Evolutionary conservation across 2,888 invertebrate genomes (phyloP), one percentile per base, ranked within the genome.

Genomic region (Cantharis lateralis): DNA sequence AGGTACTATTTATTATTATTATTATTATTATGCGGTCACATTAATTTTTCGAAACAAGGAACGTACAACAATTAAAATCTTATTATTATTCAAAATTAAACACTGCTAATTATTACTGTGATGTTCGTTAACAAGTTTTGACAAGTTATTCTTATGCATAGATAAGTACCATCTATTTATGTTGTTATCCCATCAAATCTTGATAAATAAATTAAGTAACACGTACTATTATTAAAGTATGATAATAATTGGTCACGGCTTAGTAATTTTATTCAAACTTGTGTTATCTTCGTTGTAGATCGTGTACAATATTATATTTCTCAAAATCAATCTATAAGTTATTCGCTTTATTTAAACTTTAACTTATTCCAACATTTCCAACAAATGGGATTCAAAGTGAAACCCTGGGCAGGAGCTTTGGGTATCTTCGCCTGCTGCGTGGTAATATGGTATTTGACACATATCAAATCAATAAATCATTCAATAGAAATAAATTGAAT

Each of bases 161-260:
- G 20, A 66, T 66, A 15, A 66, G 48, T 48, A 48, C 48, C 48
- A 48, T 48, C 48, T 48, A 66, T 66, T 66, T 66, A 66, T 13
- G 24, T n/a, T 66, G 24, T 66, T 66, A 24, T 66, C 64, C 15
- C 64, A n/a, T 66, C 64, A 66, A 66, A 66, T 20, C n/a, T 24
- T 66, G 10, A 66, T 66, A 66, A 66, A 66, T 66, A 24, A 66
- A 66, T 66, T 66, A 66, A 66, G 20, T n/a, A 24, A 66, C 64
- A 66, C 13, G 24, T 24, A 24, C 11, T 66, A 66, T 66, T 66
- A 66, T 66, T 66, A 66, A n/a, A 24, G 20, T 66, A 64, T 11
- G 18, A 64, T 64, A 66, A 66, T 66, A 66, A 66, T 66, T 66
- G 64, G 20, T 66, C 64, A 66, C 64, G 64, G 16, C 11, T 66